These are phyloP conservation scores for Nannoperca australis DNA, from an alignment of 2,797 vertebrate genomes.

Conservation along the genomic window DNA sequence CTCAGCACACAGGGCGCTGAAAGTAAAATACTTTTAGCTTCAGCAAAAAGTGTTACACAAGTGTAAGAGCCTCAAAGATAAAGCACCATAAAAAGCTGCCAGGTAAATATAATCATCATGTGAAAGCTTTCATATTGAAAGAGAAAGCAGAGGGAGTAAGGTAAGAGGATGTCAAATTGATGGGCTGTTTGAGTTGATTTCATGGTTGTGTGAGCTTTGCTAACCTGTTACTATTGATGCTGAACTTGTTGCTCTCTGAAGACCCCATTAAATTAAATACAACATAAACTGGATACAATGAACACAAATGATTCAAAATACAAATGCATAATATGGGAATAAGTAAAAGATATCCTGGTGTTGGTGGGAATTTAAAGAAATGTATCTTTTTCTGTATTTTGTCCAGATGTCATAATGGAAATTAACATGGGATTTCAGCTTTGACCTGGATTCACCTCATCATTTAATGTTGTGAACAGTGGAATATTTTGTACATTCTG, in stretches of 20 bases:
- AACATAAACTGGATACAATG: constrained; percentile 11
- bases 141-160: constrained; percentile 36
- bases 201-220: constrained; percentile 46
- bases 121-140: constrained; percentile 34
- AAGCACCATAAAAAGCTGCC: constrained; percentile 38
- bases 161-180: constrained; percentile 35
- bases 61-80: constrained; percentile 41
- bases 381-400: constrained; percentile 19
- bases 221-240: constrained; percentile 52
- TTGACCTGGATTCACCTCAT: constrained; percentile 27
- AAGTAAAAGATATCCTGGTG: constrained; percentile 26
- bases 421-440: constrained; percentile 36
- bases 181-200: constrained; percentile 51
- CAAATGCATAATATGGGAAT: constrained; percentile 23
- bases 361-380: background rate
- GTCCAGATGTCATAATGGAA: constrained; percentile 32
- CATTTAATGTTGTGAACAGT: constrained; percentile 4
- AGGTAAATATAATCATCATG: constrained; percentile 43
- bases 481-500: background rate
- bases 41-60: constrained; percentile 29
- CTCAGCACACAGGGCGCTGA: constrained; percentile 19
- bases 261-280: constrained; percentile 38
- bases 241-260: constrained; percentile 58
- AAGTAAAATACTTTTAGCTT: constrained; percentile 51
- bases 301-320: constrained; percentile 34